phyloP scores from a whole-genome alignment of 2,113 vertebrate species.

The Camelus dromedarius region DNA sequence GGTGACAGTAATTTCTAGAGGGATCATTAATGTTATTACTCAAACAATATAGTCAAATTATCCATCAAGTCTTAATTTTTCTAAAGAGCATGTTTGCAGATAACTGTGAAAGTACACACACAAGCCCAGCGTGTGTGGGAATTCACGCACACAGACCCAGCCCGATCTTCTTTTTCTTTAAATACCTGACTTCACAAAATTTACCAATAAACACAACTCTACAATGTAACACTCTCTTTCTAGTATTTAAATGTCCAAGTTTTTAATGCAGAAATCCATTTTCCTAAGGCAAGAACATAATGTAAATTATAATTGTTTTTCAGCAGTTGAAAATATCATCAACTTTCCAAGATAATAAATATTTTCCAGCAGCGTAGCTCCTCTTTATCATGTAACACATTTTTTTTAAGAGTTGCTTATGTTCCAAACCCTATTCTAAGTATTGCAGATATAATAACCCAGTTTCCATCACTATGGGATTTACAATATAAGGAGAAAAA shows the following conservation, averaged over 20 bases:
- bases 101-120: neutral
- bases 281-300: neutral
- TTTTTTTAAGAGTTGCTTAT: neutral
- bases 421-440: neutral
- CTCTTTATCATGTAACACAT: neutral
- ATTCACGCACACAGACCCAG: neutral
- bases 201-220: neutral
- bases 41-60: neutral
- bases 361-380: neutral
- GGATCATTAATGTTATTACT: neutral
- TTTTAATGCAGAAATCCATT: neutral
- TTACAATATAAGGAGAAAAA: neutral
- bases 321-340: neutral
- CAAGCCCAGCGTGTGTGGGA: no score
- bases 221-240: neutral
- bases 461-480: neutral
- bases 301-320: neutral
- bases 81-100: neutral
- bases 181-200: neutral
- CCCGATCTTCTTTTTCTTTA: neutral
- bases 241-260: neutral
- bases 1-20: neutral
- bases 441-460: neutral
- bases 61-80: neutral
- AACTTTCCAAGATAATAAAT: neutral